Percentiles rank a stretch among this genome's conserved stretches.
Conservation (phyloP, 2,888 invertebrate species). For the Phyllotreta striolata region DNA sequence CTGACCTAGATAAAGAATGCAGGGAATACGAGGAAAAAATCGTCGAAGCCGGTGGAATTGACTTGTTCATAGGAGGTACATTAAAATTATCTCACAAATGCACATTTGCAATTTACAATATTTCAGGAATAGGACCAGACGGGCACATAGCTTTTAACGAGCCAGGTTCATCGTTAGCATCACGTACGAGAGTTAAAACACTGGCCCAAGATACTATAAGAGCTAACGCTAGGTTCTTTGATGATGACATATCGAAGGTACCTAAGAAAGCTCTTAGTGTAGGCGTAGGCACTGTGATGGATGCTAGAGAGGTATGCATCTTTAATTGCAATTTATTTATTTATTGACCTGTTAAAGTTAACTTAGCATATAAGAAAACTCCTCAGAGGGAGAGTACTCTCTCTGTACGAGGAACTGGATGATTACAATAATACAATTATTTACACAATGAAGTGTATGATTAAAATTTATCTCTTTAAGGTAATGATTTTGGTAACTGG, state of each 20-base stretch:
- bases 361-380: too few relatives aligned
- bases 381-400: too few relatives aligned
- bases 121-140: constrained; percentile 94
- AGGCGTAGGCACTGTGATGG: constrained; percentile 99
- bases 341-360: too few relatives aligned
- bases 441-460: too few relatives aligned
- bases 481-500: constrained; percentile 98
- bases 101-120: neutral
- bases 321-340: constrained; percentile 5
- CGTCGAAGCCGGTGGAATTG: constrained; percentile 86
- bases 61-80: constrained; percentile 91
- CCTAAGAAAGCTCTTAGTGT: constrained; percentile 96
- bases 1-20: constrained; percentile 87
- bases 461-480: constrained; percentile 59
- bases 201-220: constrained; percentile 95
- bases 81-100: constrained; percentile 30
- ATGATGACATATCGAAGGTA: constrained; percentile 91
- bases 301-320: constrained; percentile 84
- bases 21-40: constrained; percentile 86
- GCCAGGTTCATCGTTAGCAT: constrained; percentile 95
- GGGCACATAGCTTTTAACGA: constrained; percentile 99
- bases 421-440: too few relatives aligned
- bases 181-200: constrained; percentile 95
- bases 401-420: too few relatives aligned
- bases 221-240: constrained; percentile 98